Conservation (phyloP, 2,888 invertebrate species). For the Pheosia gnoma region DNA sequence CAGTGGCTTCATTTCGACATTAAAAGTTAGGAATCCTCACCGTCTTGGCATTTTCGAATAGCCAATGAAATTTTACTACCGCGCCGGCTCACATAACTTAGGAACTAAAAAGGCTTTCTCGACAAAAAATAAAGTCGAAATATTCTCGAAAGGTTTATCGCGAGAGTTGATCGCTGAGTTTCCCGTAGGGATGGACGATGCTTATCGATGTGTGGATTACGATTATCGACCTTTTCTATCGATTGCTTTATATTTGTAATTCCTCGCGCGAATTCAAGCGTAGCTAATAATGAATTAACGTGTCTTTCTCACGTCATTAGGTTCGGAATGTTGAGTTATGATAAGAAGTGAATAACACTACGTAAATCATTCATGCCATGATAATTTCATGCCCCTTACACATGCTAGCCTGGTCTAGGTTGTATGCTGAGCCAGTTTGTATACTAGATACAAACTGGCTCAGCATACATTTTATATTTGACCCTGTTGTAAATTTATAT, state of each 20-base stretch:
- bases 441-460: too few relatives aligned
- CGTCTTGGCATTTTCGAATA: constrained; percentile 51
- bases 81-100: constrained; percentile 57
- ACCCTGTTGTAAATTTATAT: too few relatives aligned
- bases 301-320: neutral
- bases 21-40: constrained; percentile 41
- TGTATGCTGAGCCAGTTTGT: too few relatives aligned
- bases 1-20: constrained; percentile 60
- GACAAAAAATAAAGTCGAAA: constrained; percentile 42
- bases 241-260: neutral
- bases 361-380: too few relatives aligned
- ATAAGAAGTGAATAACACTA: too few relatives aligned
- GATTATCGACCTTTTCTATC: neutral
- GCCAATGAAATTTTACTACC: constrained; percentile 66
- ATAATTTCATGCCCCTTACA: too few relatives aligned
- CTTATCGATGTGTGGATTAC: neutral
- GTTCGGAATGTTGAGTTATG: neutral
- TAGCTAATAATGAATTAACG: neutral
- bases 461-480: too few relatives aligned
- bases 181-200: constrained; percentile 38
- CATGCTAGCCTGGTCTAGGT: too few relatives aligned
- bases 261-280: neutral
- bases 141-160: constrained; percentile 51
- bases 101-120: constrained; percentile 47
- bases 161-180: constrained; percentile 56